Evolutionary conservation across 2,113 vertebrate genomes (phyloP).

Genomic region (Myrmecobius fasciatus): DNA sequence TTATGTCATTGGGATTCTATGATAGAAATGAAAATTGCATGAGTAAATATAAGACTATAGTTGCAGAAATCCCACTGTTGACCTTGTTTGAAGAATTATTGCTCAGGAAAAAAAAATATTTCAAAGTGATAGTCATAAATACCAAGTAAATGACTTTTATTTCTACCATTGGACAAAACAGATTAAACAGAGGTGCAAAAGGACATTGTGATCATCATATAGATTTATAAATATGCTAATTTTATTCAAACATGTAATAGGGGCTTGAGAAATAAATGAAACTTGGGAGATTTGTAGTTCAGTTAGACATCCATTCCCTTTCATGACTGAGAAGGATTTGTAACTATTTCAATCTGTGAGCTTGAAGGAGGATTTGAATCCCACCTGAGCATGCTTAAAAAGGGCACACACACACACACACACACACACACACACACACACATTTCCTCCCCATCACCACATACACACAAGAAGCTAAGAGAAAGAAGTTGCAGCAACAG

Average conservation of each 20-base stretch:
- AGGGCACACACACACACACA: no score
- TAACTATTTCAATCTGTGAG: neutral
- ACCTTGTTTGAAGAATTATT: conserved; percentile 36
- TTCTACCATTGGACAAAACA: conserved; percentile 45
- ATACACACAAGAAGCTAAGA: neutral
- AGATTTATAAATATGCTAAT: neutral
- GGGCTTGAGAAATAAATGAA: neutral
- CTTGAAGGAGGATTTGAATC: neutral
- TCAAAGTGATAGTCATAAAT: conserved; percentile 15
- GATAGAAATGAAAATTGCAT: neutral
- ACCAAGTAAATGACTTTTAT: conserved; percentile 26
- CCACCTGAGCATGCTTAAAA: neutral
- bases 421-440: no score
- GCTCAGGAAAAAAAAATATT: conserved; percentile 17
- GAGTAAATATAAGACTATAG: neutral
- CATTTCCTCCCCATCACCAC: no score
- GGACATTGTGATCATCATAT: neutral
- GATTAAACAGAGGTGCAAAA: conserved; percentile 5
- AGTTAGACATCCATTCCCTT: neutral
- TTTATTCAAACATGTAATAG: neutral
- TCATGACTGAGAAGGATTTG: neutral
- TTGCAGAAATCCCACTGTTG: neutral
- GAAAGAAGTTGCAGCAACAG: neutral
- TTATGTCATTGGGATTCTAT: conserved; percentile 24
- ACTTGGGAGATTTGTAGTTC: neutral